Conservation (phyloP, 2,113 vertebrate genomes). For the Columbina picui region DNA sequence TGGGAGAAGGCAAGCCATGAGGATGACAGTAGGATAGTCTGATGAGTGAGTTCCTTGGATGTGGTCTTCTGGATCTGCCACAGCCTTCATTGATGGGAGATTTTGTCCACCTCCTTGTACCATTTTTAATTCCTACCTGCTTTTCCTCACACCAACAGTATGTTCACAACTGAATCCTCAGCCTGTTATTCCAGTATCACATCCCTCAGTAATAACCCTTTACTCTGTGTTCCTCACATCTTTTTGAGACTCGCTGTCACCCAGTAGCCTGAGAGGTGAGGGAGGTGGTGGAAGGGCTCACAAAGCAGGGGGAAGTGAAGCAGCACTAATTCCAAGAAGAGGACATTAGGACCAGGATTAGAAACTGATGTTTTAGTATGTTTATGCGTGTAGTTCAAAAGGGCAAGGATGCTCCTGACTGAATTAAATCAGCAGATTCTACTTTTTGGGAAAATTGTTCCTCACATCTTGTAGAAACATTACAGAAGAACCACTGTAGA, state of each 20-base stretch:
- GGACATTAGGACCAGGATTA: not conserved
- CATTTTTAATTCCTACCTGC: not conserved
- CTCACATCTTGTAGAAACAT: not conserved
- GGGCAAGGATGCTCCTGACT: not conserved
- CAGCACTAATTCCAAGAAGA: not conserved
- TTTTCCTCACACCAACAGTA: not conserved
- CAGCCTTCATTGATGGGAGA: not conserved
- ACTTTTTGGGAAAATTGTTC: not conserved
- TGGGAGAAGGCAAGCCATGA: not conserved
- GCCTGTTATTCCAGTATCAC: fast-evolving
- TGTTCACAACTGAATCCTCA: not conserved
- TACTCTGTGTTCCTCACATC: not conserved
- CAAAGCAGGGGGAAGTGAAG: not conserved
- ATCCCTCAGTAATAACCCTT: not conserved
- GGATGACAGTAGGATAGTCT: not conserved
- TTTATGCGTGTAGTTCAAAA: not conserved
- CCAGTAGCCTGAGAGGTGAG: not conserved
- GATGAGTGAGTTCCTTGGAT: not conserved
- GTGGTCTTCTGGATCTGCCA: not conserved
- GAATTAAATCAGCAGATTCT: not conserved
- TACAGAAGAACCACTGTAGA: not conserved
- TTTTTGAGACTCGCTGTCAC: not conserved
- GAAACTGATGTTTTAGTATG: not conserved
- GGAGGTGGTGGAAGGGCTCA: not conserved
- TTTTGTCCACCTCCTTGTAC: not conserved